These are phyloP conservation scores for Horisme vitalbata DNA, from an alignment of 2,888 invertebrate species.

Conservation along the genomic window DNA sequence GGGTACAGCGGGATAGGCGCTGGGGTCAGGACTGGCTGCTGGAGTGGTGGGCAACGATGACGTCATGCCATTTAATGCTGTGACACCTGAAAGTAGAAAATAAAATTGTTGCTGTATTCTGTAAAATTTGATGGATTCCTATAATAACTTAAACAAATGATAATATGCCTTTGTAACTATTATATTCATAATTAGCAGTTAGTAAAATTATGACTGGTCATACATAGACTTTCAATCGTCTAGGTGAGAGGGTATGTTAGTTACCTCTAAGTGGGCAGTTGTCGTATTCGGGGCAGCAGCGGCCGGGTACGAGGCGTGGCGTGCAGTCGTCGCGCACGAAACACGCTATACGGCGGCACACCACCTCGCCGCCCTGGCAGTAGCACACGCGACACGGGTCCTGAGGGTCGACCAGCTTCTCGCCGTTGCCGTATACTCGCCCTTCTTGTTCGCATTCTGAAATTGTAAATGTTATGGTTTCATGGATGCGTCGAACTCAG, in stretches of 20 bases:
- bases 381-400: slow-evolving; percentile 91
- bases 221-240: too few relatives aligned
- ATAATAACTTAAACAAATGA: too few relatives aligned
- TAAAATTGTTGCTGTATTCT: too few relatives aligned
- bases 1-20: slow-evolving; percentile 39
- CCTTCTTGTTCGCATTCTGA: slow-evolving; percentile 90
- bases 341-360: slow-evolving; percentile 90
- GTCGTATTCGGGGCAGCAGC: slow-evolving; percentile 92
- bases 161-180: neutral
- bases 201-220: too few relatives aligned
- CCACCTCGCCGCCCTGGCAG: slow-evolving; percentile 90
- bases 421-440: slow-evolving; percentile 88
- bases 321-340: slow-evolving; percentile 89
- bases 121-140: too few relatives aligned
- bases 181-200: neutral
- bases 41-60: slow-evolving; percentile 47
- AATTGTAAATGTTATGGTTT: too few relatives aligned
- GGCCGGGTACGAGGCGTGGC: slow-evolving; percentile 87
- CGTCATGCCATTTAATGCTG: slow-evolving; percentile 55
- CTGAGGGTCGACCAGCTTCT: slow-evolving; percentile 87
- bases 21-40: slow-evolving; percentile 28
- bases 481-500: too few relatives aligned
- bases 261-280: slow-evolving; percentile 88
- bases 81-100: slow-evolving; percentile 55
- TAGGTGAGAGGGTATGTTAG: neutral